phyloP scores from a whole-genome alignment of 2,113 vertebrate species.

The Orthonyx spaldingii region DNA sequence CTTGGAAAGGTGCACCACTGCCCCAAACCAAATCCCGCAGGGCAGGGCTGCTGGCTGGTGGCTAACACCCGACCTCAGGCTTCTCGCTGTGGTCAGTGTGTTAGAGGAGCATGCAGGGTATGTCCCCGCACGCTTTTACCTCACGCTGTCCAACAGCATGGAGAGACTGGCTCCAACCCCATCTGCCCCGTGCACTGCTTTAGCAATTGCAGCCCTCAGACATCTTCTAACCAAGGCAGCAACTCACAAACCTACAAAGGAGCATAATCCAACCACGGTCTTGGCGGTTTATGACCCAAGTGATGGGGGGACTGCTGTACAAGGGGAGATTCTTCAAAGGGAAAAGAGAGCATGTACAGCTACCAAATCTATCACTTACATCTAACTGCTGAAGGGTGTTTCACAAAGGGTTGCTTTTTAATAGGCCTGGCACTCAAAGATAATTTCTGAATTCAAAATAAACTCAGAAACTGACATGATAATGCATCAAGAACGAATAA shows the following conservation, averaged over 20 bases:
- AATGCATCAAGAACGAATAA: conserved; percentile 9
- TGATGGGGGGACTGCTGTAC: conserved; percentile 8
- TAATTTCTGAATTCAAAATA: conserved; percentile 25
- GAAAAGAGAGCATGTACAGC: conserved; percentile 20
- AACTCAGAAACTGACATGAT: neutral
- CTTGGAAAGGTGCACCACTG: neutral
- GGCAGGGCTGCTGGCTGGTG: neutral
- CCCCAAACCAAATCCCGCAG: neutral
- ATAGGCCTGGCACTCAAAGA: neutral
- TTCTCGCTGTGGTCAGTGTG: neutral
- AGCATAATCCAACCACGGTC: neutral
- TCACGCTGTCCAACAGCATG: rapidly evolving
- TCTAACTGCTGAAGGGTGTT: neutral
- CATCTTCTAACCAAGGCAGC: neutral
- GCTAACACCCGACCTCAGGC: neutral
- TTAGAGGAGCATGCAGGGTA: neutral
- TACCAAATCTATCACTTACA: conserved; percentile 5
- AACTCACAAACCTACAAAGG: conserved; percentile 12
- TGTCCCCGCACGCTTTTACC: rapidly evolving
- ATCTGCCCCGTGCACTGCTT: neutral
- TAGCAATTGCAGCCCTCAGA: neutral
- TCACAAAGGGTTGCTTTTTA: neutral
- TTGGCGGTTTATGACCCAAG: neutral
- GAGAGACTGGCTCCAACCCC: neutral
- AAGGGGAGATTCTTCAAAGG: conserved; percentile 13